These are phyloP conservation scores for Cichladusa arquata DNA, from an alignment of 2,113 vertebrate genomes.

Conservation along the genomic window DNA sequence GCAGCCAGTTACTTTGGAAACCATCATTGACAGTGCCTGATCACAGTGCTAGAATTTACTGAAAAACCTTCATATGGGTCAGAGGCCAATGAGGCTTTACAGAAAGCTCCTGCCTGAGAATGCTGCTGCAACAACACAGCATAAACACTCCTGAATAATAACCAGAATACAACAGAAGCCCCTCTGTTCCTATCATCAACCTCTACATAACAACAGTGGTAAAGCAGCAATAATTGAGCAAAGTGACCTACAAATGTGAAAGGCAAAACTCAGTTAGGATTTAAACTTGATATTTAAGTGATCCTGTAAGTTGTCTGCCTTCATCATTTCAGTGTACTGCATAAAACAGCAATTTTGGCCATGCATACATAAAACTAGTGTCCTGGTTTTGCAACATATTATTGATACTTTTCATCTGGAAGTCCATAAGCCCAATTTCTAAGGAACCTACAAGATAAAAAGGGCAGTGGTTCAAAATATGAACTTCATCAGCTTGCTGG, in stretches of 20 bases:
- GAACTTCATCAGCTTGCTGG: not conserved
- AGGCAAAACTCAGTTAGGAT: conserved; percentile 5
- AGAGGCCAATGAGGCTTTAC: conserved; percentile 60
- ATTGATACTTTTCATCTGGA: not conserved
- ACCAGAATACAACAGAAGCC: conserved; percentile 70
- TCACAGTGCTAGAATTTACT: conserved; percentile 55
- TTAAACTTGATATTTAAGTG: not conserved
- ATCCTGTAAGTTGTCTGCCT: not conserved
- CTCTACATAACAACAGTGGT: conserved; percentile 11
- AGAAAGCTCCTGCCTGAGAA: conserved; percentile 53
- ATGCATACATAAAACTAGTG: not conserved
- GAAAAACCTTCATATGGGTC: conserved; percentile 51
- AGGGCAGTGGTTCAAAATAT: not conserved
- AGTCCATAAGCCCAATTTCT: not conserved
- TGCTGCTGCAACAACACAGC: conserved; percentile 25
- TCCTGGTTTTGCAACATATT: not conserved
- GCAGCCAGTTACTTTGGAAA: conserved; percentile 63
- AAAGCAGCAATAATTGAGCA: conserved; percentile 5
- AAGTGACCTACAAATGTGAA: conserved; percentile 6
- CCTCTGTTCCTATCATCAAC: conserved; percentile 60
- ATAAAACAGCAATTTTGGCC: not conserved
- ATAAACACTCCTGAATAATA: conserved; percentile 71
- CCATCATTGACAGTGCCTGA: conserved; percentile 28
- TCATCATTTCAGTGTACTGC: not conserved
- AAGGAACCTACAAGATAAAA: not conserved